Evolutionary conservation across 2,797 vertebrate species (phyloP), one percentile per base, ranked within the genome.

Genomic region (Brachyalestes nurse): DNA sequence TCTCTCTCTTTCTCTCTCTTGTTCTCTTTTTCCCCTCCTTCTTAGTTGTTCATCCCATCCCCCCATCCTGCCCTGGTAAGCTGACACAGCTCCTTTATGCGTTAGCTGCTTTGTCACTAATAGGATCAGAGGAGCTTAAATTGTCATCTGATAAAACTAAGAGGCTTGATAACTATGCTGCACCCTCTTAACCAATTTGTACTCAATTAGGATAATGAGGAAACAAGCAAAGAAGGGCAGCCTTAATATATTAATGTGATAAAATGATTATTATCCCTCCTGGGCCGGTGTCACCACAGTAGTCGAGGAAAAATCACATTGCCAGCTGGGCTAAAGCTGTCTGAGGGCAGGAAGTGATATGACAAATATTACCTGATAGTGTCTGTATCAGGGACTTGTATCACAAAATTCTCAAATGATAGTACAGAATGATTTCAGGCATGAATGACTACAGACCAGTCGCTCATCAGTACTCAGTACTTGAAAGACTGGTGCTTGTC

Each of bases 131-230:
- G 72, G 78, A 91, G 91, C 92, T 96, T 97, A 95, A 94, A 94
- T 94, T 95, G 96, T 96, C 96, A 95, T 96, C 95, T 96, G 95
- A 95, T 96, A 95, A 96, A 96, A 94, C 93, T 97, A 96, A 98
- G 95, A 91, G 93, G 93, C 92, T 93, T 96, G 94, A 94, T 94
- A 95, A 91, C 93, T 93, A 91, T 91, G 91, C 92, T 92, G 94
- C 91, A 90, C 94, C 96, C 93, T 95, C 95, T 97, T 97, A 97
- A 96, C 94, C 95, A 96, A 95, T 96, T 95, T 95, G 91, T 89
- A 92, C 94, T 95, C 96, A 97, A 96, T 97, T 97, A 97, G 95
- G 93, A 94, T 97, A 97, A 97, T 95, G 95, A 95, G 93, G 93
- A 96, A 96, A 96, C 93, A 92, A 95, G 94, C 92, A 94, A 94